Percentiles rank a stretch among this genome's conserved stretches.
Conservation (phyloP, 2,888 invertebrate species). For the Furcula furcula region DNA sequence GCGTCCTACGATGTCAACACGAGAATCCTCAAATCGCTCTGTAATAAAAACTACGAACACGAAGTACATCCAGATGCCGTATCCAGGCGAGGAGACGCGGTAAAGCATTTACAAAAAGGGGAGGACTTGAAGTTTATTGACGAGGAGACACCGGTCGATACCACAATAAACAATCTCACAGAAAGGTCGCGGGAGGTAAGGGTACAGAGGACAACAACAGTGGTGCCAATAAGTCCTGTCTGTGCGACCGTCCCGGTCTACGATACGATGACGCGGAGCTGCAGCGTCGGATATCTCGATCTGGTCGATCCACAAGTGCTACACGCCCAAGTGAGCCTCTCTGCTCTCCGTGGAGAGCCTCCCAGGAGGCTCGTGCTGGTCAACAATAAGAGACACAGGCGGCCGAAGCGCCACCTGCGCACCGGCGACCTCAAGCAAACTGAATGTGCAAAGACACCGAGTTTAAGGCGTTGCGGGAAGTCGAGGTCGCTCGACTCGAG, state of each 20-base stretch:
- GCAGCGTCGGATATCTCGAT: conserved; percentile 94
- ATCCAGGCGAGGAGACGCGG: conserved; percentile 47
- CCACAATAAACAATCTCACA: conserved; percentile 32
- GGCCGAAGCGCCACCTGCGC: conserved; percentile 58
- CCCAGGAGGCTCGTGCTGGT: conserved; percentile 90
- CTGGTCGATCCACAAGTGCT: conserved; percentile 89
- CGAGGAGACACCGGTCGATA: conserved; percentile 78
- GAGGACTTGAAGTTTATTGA: conserved; percentile 87
- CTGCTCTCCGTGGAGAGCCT: conserved; percentile 87
- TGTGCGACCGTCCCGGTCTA: conserved; percentile 63
- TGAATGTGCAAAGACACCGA: conserved; percentile 60
- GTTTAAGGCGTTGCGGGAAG: conserved; percentile 87
- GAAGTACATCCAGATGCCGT: conserved; percentile 66
- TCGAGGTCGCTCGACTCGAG: conserved; percentile 93
- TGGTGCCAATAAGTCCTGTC: conserved; percentile 85
- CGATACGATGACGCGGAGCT: conserved; percentile 90
- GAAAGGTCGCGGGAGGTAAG: conserved; percentile 47
- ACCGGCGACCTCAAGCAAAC: conserved; percentile 48
- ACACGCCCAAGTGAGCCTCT: conserved; percentile 87
- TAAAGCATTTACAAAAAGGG: conserved; percentile 63
- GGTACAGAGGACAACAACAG: conserved; percentile 80
- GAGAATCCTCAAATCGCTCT: conserved; percentile 67
- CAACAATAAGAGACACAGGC: conserved; percentile 68
- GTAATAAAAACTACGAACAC: conserved; percentile 65
- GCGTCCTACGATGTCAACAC: conserved; percentile 67